Evolutionary conservation across 1,140 invertebrate species (phyloP).

Genomic region (Panagrolaimus sp.): DNA sequence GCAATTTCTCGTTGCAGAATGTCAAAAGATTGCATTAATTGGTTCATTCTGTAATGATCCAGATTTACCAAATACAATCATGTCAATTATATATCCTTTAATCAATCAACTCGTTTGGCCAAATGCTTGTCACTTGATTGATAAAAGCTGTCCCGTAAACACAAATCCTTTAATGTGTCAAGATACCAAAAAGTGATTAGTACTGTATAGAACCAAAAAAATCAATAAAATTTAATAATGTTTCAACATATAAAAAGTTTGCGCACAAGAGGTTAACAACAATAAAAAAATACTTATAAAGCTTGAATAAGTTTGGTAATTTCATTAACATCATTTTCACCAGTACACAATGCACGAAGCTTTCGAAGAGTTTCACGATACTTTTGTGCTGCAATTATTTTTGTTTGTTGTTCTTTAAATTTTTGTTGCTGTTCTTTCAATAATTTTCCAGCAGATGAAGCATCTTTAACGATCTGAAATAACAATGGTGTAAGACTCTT

Average conservation of each 20-base stretch:
- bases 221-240: too few species aligned
- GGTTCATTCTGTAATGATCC: background rate
- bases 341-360: background rate
- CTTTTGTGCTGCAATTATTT: background rate
- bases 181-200: background rate
- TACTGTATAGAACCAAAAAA: background rate
- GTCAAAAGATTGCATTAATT: background rate
- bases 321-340: background rate
- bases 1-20: background rate
- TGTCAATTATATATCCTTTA: background rate
- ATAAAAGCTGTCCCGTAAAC: background rate
- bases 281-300: background rate
- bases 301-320: background rate
- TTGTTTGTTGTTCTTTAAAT: background rate
- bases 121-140: background rate
- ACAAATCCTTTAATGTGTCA: background rate
- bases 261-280: too few species aligned
- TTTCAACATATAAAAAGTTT: too few species aligned
- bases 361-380: background rate
- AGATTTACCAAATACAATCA: background rate
- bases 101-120: constrained; percentile 10
- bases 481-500: too few species aligned
- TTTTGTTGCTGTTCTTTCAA: background rate
- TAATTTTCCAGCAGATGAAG: background rate
- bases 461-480: background rate